These are phyloP conservation scores for Junonia oenone DNA, from an alignment of 2,888 invertebrate genomes.

Conservation along the genomic window DNA sequence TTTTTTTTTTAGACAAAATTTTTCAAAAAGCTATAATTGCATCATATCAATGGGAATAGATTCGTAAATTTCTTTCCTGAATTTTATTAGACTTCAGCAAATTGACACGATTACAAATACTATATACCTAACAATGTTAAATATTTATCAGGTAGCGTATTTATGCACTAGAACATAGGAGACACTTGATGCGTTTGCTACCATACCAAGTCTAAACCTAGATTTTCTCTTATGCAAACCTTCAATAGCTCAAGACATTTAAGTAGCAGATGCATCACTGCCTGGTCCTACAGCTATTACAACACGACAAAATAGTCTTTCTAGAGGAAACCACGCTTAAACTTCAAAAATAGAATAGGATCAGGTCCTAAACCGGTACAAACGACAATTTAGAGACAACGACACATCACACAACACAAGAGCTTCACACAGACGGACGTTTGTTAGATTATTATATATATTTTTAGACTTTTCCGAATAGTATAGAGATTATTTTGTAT, in stretches of 20 bases:
- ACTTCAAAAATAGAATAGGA: no score
- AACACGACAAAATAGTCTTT: not conserved
- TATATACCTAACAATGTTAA: slow-evolving; percentile 20
- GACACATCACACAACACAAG: slow-evolving; percentile 69
- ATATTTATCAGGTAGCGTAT: slow-evolving; percentile 20
- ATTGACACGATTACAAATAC: not conserved
- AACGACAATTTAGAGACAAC: slow-evolving; percentile 69
- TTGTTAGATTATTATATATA: slow-evolving; percentile 28
- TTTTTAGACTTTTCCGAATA: slow-evolving; percentile 37
- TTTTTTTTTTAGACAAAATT: not conserved
- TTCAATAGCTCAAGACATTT: not conserved
- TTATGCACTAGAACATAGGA: slow-evolving; percentile 21
- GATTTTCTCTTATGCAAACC: not conserved
- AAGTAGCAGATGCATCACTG: slow-evolving; percentile 12
- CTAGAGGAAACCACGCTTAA: not conserved
- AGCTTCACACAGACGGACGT: slow-evolving; percentile 58
- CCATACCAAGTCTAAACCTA: not conserved
- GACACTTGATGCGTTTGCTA: slow-evolving; percentile 17
- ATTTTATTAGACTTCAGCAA: slow-evolving; percentile 1
- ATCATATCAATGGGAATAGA: slow-evolving; percentile 16
- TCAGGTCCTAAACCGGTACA: slow-evolving; percentile 23
- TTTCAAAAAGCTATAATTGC: slow-evolving; percentile 15
- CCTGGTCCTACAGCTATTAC: slow-evolving; percentile 10
- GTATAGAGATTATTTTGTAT: slow-evolving; percentile 41
- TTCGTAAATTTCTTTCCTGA: not conserved